Base-by-base conservation (phyloP, 2,888 invertebrate genomes). In the Spicauda simplicius region DNA sequence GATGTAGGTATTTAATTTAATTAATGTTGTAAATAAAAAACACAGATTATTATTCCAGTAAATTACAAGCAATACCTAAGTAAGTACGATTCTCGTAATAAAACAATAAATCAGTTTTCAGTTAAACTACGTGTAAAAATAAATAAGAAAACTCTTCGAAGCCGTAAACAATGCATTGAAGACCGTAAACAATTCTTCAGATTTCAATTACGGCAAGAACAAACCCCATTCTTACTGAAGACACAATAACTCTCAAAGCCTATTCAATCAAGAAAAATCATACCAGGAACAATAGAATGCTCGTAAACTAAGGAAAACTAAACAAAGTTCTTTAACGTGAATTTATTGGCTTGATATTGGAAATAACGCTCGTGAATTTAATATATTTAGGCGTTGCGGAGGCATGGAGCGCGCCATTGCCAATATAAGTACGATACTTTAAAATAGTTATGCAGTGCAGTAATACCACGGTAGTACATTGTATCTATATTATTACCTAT, bases 261-360 rank as follows among this genome's bases (percentile, higher is more conserved):
- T 45, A 45, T 63, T 63, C 48, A 14, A 63, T 63, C 63, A 63
- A 63, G 63, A 63, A 63, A 55, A 63, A 45, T 55, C 55, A 30
- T 55, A 45, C 14, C 33, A 10, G 14, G 55, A 55, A 63, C 63
- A 63, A 63, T 33, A 30, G 55, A 41, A 10, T 12, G 55, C 63
- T 37, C 18, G 30, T 14, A 20, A 69, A 55, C 19, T 52, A 25
- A 41, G 52, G 56, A 52, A 5, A 55, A 33, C 16, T 52, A 12
- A 5, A 19, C 12, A 20, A 61, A 67, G 48, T 52, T 62, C 53
- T 62, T 25, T 54, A 55, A 54, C 45, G 25, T 53, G 52, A 64
- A 70, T 64, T 68, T 64, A 64, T 64, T 64, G 54, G 56, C 59
- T 20, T 54, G 41, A 55, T 68, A 68, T 69, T 55, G 66, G 18